Base-by-base conservation (phyloP, 2,888 invertebrate species). In the Ochropacha duplaris region DNA sequence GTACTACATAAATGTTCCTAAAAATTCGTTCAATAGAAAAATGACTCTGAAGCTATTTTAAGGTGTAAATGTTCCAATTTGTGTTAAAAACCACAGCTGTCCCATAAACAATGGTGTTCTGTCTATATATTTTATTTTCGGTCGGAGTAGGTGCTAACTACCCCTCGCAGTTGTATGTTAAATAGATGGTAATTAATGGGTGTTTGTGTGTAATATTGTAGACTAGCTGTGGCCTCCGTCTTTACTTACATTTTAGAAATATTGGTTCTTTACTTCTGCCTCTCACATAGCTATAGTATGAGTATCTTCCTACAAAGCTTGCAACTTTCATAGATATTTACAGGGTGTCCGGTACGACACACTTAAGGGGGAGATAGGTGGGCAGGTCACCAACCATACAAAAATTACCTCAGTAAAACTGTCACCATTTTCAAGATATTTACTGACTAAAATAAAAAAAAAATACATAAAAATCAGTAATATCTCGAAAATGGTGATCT, bases 41-140 rank as follows among this genome's bases (percentile, higher is more conserved):
- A 31, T 14, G 0, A 31, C 31, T 31, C 11, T 19, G 8, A 12
- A 19, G 11, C 31, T 51, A 51, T 52, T 34, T 34, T 52, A 51
- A 52, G 52, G 61, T 64, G 63, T 58, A 59, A 60, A 64, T 24
- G 59, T 31, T 55, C 58, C 49, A 61, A 61, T 61, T 61, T 57
- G 56, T 55, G 28, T 49, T 50, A 56, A 63, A 57, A 51, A 54
- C 39, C 34, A 59, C 57, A 59, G 55, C 52, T 64, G 61, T 26
- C n/a, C 26, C 19, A 16, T 54, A 56, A 39, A 64, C 61, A 61
- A 60, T 54, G 39, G 28, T 50, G 44, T 50, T 56, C 54, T 61
- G 59, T 61, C 58, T 16, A 49, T 55, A 57, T 54, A 57, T 54
- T 50, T 54, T 51, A 50, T 54, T 55, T 55, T 44, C 44, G 44